Evolutionary conservation across 2,888 invertebrate species (phyloP), one percentile per base, ranked within the genome.

Genomic region (Polydrusus cervinus): DNA sequence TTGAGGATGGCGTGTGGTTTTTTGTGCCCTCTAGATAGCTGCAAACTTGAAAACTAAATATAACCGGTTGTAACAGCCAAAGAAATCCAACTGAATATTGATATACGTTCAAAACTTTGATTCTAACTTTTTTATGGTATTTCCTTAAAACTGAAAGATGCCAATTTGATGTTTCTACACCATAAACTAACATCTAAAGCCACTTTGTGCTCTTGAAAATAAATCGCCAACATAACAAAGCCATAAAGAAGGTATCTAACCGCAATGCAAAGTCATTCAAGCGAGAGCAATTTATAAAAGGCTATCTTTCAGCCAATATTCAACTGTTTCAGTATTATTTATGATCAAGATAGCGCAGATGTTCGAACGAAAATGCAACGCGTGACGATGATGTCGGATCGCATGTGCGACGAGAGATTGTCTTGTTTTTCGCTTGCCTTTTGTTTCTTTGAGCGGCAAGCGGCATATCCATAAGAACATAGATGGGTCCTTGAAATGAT

Each of bases 321-420:
- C 75, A 82, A 82, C 82, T 82, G 81, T 83, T 84, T 83, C 81
- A 78, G 79, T 81, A 83, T 85, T 84, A 84, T 85, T 85, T 83
- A 85, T 83, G 81, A 84, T 81, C 79, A 76, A 78, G 79, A 79
- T 77, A 74, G 76, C 73, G 80, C 84, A 84, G 84, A 82, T 83
- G 83, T 81, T 80, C 45, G 43, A 43, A 60, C 73, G 73, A 78
- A 79, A 79, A 79, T 76, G 78, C 79, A 70, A 81, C 82, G 81
- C 81, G 81, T 82, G 81, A 80, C 79, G 79, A 80, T 77, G 64
- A 61, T 53, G 25, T 66, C 30, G 64, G 74, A 79, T 81, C 80
- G 79, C 81, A 79, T 80, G 81, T 79, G 77, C 74, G 69, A 55
- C 51, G 45, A 71, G 34, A 47, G 65, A 71, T 71, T 71, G 55